Evolutionary conservation across 2,113 vertebrate genomes (phyloP), one percentile per base, ranked within the genome.

Genomic region (Riparia riparia): DNA sequence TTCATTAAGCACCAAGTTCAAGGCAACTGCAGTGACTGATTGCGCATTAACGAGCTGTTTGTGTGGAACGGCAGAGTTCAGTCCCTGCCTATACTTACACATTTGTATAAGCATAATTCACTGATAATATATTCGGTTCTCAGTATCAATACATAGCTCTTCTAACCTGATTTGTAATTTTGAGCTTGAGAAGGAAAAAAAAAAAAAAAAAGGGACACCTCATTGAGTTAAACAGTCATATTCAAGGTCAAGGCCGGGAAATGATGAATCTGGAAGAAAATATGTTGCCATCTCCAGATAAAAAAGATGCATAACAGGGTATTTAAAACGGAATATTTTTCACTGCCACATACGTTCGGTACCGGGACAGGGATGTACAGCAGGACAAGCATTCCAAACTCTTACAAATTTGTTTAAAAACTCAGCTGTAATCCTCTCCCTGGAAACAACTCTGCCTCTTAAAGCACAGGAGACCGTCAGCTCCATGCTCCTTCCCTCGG

Each of bases 1-100:
- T 97, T 98, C 98, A 98, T 98, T 98, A 98, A 97, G 94, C 92
- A 92, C 91, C 91, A 95, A 97, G 96, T 98, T 98, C 96, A 97
- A 95, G 92, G 96, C 95, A 98, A 97, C 94, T 96, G 91, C 81
- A 65, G 94, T 97, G 95, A 98, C 97, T 98, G 98, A 98, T 86
- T 98, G 95, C 95, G 4, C 96, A 96, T 96, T 98, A 98, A 98
- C 97, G 93, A 98, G 92, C 92, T 97, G 96, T 98, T 98, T 97
- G 94, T 97, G 71, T 96, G 89, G 72, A 89, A 91, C 95, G 93
- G 69, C 94, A 88, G 60, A 96, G 95, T 79, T 97, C 93, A 84
- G 77, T 89, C 95, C 96, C 95, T 96, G 69, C 90, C 94, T 97
- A 96, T 81, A 96, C 95, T 95, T 96, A 96, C 15, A 96, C 69